A percentile compares a stretch with the other conserved stretches of the same genome.
Evolutionary conservation across 2,113 vertebrate species (phyloP).

Genomic region (Cercopithecus mona): DNA sequence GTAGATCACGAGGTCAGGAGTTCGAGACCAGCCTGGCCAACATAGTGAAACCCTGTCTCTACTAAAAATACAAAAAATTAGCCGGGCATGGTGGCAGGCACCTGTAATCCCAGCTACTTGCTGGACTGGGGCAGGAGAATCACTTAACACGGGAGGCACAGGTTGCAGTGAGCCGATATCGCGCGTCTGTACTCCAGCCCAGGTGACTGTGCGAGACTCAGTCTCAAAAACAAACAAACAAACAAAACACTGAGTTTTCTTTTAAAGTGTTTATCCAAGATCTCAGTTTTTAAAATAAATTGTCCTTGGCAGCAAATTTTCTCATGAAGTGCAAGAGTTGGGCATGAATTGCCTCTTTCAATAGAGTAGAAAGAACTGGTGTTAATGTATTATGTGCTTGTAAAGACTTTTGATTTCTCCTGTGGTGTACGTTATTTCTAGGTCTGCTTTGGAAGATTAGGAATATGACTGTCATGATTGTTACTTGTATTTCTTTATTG

Average conservation of each 20-base stretch:
- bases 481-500: conserved; percentile 7
- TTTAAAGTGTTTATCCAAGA: conserved; percentile 13
- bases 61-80: too few relatives aligned
- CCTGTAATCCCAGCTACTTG: too few relatives aligned
- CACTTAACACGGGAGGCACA: too few relatives aligned
- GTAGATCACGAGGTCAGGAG: too few relatives aligned
- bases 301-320: conserved; percentile 1
- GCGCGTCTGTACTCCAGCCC: too few relatives aligned
- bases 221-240: too few relatives aligned
- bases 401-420: not conserved
- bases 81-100: too few relatives aligned
- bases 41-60: too few relatives aligned
- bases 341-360: not conserved
- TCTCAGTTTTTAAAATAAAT: conserved; percentile 9
- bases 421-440: not conserved
- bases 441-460: not conserved
- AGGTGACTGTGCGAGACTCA: too few relatives aligned
- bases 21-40: too few relatives aligned
- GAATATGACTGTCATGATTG: not conserved
- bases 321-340: not conserved
- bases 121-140: too few relatives aligned
- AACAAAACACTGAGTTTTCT: not conserved
- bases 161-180: too few relatives aligned
- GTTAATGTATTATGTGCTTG: not conserved
- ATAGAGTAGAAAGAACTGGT: not conserved